Evolutionary conservation across 2,113 vertebrate genomes (phyloP).

Genomic region (Protobothrops flavoviridis): DNA sequence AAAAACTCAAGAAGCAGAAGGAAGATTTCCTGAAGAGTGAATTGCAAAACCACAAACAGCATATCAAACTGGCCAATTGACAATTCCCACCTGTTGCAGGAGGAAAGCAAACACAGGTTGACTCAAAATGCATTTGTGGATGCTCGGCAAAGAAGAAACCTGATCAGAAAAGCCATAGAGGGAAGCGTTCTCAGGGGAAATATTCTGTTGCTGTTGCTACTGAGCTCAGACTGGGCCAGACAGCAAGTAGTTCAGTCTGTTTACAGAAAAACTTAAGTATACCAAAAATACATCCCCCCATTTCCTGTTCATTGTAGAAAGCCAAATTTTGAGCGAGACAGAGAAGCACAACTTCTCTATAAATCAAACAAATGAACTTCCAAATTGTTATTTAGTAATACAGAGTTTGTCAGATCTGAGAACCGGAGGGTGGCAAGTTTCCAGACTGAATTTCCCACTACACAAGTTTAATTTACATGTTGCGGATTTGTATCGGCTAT

Average conservation of each 20-base stretch:
- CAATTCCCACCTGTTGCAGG: not conserved
- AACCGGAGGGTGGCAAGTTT: not conserved
- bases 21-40: not conserved
- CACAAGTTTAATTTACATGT: not conserved
- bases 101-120: not conserved
- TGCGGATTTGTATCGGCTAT: not conserved
- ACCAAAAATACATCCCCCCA: conserved; percentile 67
- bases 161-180: not conserved
- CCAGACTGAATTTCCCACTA: not conserved
- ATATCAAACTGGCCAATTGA: not conserved
- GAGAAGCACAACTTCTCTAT: conserved; percentile 19
- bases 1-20: not conserved
- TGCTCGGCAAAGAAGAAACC: conserved; percentile 25
- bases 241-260: conserved; percentile 55
- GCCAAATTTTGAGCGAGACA: conserved; percentile 54
- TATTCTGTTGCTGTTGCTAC: conserved; percentile 47
- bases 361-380: conserved; percentile 26
- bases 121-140: not conserved
- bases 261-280: conserved; percentile 65
- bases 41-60: not conserved
- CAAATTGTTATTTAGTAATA: conserved; percentile 26
- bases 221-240: conserved; percentile 54
- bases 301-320: conserved; percentile 64
- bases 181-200: conserved; percentile 44
- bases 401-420: not conserved